Evolutionary conservation across 2,113 vertebrate genomes (phyloP).

Genomic region (Oenanthe oenanthe): DNA sequence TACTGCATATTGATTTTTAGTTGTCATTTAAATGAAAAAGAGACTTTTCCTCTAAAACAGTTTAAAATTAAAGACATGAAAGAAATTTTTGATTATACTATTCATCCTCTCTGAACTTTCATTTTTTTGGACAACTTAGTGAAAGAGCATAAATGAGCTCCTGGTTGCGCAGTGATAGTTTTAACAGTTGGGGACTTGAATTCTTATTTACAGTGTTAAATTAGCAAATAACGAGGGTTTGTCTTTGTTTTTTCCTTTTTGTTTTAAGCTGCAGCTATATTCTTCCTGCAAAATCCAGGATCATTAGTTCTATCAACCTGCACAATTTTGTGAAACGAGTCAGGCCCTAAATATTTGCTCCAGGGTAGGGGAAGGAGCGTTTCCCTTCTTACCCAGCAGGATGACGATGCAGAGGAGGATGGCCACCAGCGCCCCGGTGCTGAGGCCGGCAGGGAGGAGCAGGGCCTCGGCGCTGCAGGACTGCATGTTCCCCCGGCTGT

Average conservation of each 20-base stretch:
- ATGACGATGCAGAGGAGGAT: constrained; percentile 82
- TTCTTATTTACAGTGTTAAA: background rate
- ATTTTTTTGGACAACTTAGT: background rate
- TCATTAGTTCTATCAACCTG: background rate
- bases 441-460: constrained; percentile 77
- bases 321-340: background rate
- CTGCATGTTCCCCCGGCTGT: constrained; percentile 76
- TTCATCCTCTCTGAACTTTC: background rate
- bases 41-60: background rate
- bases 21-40: background rate
- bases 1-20: background rate
- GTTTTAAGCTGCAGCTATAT: background rate
- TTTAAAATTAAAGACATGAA: background rate
- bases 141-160: background rate
- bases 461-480: constrained; percentile 78
- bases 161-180: background rate
- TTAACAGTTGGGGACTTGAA: background rate
- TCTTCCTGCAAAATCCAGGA: background rate
- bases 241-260: background rate
- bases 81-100: background rate
- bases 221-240: background rate
- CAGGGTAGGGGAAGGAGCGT: rapidly evolving
- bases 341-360: background rate
- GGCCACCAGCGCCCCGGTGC: constrained; percentile 78
- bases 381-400: constrained; percentile 70